Base-by-base conservation (phyloP, 2,888 invertebrate species). In the Eupithecia vulgata region DNA sequence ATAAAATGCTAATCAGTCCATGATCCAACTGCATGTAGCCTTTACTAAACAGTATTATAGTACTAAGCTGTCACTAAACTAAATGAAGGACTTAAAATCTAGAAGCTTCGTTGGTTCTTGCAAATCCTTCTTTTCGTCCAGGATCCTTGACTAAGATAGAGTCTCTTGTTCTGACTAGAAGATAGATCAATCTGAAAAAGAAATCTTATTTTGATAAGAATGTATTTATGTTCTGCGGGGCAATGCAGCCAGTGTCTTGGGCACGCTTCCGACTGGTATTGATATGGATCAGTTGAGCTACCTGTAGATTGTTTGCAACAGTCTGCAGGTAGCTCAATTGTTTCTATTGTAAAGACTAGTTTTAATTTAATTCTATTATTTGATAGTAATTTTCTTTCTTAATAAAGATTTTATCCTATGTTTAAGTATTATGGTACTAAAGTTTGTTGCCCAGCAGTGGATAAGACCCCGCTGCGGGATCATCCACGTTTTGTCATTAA, bases 91-190 rank as follows among this genome's bases (percentile, higher is more conserved):
- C 0, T 67, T 78, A 93, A 86, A 91, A 90, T 75, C 85, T 81
- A 13, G 92, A 91, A 12, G 92, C 87, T 85, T 93, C 92, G 70
- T 91, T 92, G 0, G 87, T 82, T 81, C 88, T 89, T 0, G 91
- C 89, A 61, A 82, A 89, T 73, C 88, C 86, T 84, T 93, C 90
- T 80, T 91, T 92, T 72, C 76, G 88, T 17, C 76, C 81, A 5
- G 87, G 84, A 76, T 90, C 81, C 13, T 79, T 82, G 17, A 88
- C 89, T 17, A 78, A 72, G 0, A 76, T 77, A 25, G 81, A 82
- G 5, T 86, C 80, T 81, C 87, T 87, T 74, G 81, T 83, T 78
- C 82, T 88, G 52, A 89, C 87, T 69, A 93, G 75, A 17, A 86
- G 62, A 79, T 90, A 93, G 65, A 93, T 88, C 5, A 86, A 78